These are phyloP conservation scores for Myotis pilosus DNA, from an alignment of 2,797 vertebrate species.

Conservation along the genomic window DNA sequence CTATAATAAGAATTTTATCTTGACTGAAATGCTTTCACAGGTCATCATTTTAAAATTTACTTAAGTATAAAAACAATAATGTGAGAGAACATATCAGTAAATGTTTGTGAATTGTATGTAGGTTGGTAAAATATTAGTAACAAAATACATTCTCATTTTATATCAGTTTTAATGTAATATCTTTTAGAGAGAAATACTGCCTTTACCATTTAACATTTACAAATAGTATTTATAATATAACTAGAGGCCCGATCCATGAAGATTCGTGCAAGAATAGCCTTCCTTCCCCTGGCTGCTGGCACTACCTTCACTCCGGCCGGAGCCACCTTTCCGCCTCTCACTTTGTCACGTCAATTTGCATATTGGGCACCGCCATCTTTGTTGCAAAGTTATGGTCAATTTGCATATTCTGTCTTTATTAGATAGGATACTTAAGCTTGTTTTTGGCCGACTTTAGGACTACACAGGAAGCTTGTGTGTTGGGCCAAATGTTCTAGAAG, in stretches of 20 bases:
- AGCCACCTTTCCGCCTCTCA: too few relatives aligned
- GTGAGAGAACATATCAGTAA: background rate
- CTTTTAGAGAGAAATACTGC: background rate
- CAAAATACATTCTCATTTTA: background rate
- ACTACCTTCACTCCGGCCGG: too few relatives aligned
- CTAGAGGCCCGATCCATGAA: too few relatives aligned
- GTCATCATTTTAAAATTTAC: background rate
- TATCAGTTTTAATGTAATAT: background rate
- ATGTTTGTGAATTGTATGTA: background rate
- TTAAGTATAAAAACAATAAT: background rate
- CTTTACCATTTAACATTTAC: background rate
- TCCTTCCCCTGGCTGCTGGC: too few relatives aligned
- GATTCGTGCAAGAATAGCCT: too few relatives aligned
- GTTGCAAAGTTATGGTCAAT: too few relatives aligned
- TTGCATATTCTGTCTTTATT: too few relatives aligned
- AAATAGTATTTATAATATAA: background rate
- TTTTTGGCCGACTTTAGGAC: background rate
- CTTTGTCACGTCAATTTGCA: too few relatives aligned
- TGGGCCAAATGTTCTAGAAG: background rate
- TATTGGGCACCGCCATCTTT: too few relatives aligned
- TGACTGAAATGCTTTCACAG: slow-evolving; percentile 20
- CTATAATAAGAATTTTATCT: background rate
- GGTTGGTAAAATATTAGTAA: background rate
- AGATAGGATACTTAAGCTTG: background rate
- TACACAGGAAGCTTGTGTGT: background rate